phyloP scores from a whole-genome alignment of 2,113 vertebrate species.

The Pagrus major region DNA sequence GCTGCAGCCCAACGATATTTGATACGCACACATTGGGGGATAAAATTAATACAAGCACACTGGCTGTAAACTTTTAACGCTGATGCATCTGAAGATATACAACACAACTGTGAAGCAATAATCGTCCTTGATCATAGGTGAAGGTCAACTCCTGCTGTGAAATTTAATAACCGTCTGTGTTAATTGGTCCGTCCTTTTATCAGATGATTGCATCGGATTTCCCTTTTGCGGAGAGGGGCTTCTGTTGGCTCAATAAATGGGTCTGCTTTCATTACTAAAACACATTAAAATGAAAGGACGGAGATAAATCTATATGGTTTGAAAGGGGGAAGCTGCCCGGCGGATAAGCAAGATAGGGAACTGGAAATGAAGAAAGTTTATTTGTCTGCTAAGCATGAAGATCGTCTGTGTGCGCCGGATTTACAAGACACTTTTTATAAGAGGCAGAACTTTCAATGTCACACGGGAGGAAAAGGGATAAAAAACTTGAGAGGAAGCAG shows the following conservation, averaged over 20 bases:
- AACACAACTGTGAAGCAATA: conserved; percentile 3
- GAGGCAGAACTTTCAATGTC: conserved; percentile 29
- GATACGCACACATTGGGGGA: not conserved
- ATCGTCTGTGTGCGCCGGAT: conserved; percentile 14
- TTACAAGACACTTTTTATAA: conserved; percentile 44
- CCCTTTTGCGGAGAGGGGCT: not conserved
- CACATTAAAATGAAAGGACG: conserved; percentile 55
- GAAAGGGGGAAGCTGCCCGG: conserved; percentile 9
- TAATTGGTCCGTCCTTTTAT: conserved; percentile 37
- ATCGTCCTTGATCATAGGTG: not conserved
- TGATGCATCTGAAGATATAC: not conserved
- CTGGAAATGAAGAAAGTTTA: conserved; percentile 42
- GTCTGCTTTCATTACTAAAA: conserved; percentile 42
- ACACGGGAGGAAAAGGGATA: conserved; percentile 7
- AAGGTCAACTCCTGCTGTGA: conserved; percentile 13
- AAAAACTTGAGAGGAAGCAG: not conserved
- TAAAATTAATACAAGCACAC: not conserved
- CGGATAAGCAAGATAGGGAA: conserved; percentile 4
- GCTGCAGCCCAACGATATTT: not conserved
- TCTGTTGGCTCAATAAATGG: conserved; percentile 37
- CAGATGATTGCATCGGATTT: conserved; percentile 39
- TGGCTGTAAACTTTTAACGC: not conserved
- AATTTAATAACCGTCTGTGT: conserved; percentile 5
- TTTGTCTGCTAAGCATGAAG: conserved; percentile 25
- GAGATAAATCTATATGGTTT: conserved; percentile 45